Evolutionary conservation across 2,113 vertebrate species (phyloP), one percentile per base, ranked within the genome.

Genomic region (Chionomys nivalis): DNA sequence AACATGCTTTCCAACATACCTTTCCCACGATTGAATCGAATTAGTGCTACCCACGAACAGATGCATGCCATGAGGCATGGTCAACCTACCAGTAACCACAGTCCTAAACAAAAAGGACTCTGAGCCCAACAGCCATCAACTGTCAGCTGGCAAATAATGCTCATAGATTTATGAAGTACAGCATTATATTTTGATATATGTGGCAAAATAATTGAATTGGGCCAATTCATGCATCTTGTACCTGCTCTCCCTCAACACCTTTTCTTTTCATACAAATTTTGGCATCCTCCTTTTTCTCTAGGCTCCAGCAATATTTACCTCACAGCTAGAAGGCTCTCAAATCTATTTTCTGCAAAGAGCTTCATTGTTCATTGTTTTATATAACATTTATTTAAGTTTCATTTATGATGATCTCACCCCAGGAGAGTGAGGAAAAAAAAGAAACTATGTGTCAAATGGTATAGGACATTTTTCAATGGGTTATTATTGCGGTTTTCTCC

Each of bases 341-440:
- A 95, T 93, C 92, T 91, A 75, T 91, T 95, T 96, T 93, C 82
- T 95, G 26, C 93, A 52, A 90, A 1, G 33, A 66, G 28, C 23
- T 93, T 87, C 90, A 87, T 31, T 87, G 87, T 39, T 89, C 79
- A 87, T 31, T 89, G 47, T 91, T 95, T 95, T 92, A 92, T 89
- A 36, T 83, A 94, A 94, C 42, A 89, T 96, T 97, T 90, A 93
- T 96, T 89, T 78, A 86, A 83, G 94, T 21, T 75, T 83, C 97
- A 39, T 44, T 97, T 93, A 95, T 96, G 95, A 96, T 96, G 97
- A 89, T 97, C 93, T 96, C 94, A 97, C 17, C 42, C 94, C 91
- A 94, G 94, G 66, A 98, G 79, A 17, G 0, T 94, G 89, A 89
- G 85, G 42, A 31, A 75, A 47, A 76, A 47, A 76, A 82, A 93